Evolutionary conservation across 2,888 invertebrate species (phyloP).

Genomic region (Eucriotettix oculatus): DNA sequence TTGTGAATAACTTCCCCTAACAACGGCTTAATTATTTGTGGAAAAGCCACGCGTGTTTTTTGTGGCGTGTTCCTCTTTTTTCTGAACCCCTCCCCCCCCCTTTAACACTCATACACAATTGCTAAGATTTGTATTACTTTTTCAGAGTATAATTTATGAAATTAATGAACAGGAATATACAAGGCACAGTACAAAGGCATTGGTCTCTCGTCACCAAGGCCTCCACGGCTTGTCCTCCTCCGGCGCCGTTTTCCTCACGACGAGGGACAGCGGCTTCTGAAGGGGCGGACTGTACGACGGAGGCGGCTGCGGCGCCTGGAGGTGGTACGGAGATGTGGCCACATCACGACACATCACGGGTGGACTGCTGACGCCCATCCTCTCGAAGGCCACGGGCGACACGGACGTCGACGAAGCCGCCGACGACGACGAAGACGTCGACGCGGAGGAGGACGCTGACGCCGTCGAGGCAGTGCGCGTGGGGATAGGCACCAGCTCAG

Average conservation of each 20-base stretch:
- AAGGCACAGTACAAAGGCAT: no score
- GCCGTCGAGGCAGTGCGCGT: slow-evolving; percentile 56
- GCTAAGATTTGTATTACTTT: no score
- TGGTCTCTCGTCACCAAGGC: slow-evolving; percentile 41
- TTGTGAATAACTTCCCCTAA: no score
- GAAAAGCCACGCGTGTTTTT: no score
- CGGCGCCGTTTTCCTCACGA: slow-evolving; percentile 43
- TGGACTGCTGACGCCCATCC: slow-evolving; percentile 33
- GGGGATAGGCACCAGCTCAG: slow-evolving; percentile 56
- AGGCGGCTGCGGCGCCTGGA: slow-evolving; percentile 17
- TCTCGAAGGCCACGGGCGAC: slow-evolving; percentile 26
- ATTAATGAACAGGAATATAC: no score
- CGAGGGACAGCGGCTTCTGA: slow-evolving; percentile 50
- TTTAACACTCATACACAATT: no score
- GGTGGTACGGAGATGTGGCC: slow-evolving; percentile 26
- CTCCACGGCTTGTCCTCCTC: slow-evolving; percentile 66
- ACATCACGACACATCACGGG: slow-evolving; percentile 24
- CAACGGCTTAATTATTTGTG: no score
- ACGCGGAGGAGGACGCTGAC: slow-evolving; percentile 39
- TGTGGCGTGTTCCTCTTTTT: no score
- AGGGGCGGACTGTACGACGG: slow-evolving; percentile 28
- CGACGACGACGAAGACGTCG: slow-evolving; percentile 20
- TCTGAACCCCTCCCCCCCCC: no score
- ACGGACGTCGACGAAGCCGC: slow-evolving; percentile 19
- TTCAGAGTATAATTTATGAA: no score